Percentiles rank a stretch among this genome's conserved stretches.
Conservation (phyloP, 2,888 invertebrate genomes). For the Nymphalis polychloros region DNA sequence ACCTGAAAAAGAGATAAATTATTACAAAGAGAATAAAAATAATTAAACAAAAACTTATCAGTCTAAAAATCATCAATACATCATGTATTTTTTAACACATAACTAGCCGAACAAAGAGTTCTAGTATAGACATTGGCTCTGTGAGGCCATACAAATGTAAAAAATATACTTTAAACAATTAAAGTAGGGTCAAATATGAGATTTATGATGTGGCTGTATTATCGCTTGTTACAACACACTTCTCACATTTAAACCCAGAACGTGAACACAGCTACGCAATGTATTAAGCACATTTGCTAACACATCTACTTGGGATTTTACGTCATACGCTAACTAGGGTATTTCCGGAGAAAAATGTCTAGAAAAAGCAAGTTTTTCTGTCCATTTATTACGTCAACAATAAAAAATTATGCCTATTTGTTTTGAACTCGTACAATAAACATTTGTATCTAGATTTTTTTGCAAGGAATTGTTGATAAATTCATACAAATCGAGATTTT, state of each 20-base stretch:
- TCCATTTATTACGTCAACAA: conserved; percentile 57
- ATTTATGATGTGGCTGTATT: no score
- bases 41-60: not conserved
- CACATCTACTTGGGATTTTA: not conserved
- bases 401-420: conserved; percentile 57
- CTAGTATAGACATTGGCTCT: no score
- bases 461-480: not conserved
- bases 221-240: no score
- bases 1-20: conserved; percentile 36
- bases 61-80: not conserved
- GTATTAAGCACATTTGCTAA: not conserved
- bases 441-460: conserved; percentile 24
- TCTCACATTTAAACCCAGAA: no score
- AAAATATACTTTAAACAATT: no score
- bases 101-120: no score
- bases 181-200: no score
- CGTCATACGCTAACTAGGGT: conserved; percentile 42
- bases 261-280: no score
- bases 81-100: no score
- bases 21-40: not conserved
- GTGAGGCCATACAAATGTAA: no score
- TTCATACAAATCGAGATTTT: not conserved
- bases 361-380: conserved; percentile 58
- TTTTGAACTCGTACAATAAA: conserved; percentile 43
- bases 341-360: conserved; percentile 65